Conservation (phyloP, 2,113 vertebrate species). For the Gasterosteus aculeatus region DNA sequence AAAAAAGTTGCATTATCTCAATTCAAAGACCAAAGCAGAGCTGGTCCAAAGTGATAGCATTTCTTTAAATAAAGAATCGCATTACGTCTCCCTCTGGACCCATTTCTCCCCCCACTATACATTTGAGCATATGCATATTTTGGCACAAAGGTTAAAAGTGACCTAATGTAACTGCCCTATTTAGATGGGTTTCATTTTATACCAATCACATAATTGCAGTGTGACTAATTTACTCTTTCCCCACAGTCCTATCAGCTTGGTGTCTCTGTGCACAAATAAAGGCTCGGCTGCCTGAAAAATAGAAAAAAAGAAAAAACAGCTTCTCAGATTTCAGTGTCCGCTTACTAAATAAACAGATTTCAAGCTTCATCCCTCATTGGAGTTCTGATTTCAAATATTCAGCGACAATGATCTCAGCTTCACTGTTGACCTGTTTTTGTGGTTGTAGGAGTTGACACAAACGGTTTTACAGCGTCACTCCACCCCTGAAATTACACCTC, state of each 20-base stretch:
- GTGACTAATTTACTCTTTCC: slow-evolving; percentile 7
- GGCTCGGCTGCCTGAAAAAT: slow-evolving; percentile 21
- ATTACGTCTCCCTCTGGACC: slow-evolving; percentile 22
- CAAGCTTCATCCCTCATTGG: slow-evolving; percentile 65
- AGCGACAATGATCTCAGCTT: slow-evolving; percentile 60
- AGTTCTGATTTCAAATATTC: slow-evolving; percentile 57
- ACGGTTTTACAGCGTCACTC: slow-evolving; percentile 59
- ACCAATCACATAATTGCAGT: slow-evolving; percentile 26
- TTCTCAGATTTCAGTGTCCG: slow-evolving; percentile 63
- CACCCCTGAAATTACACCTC: slow-evolving; percentile 61
- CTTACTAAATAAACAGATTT: slow-evolving; percentile 50
- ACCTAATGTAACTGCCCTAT: slow-evolving; percentile 16
- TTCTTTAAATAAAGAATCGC: slow-evolving; percentile 14
- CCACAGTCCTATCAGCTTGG: not conserved
- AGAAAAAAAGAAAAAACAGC: slow-evolving; percentile 19
- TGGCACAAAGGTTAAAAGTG: slow-evolving; percentile 66
- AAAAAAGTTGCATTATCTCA: slow-evolving; percentile 53
- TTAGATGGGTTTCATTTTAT: slow-evolving; percentile 4
- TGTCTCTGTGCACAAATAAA: slow-evolving; percentile 25
- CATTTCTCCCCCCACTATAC: slow-evolving; percentile 10
- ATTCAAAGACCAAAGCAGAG: slow-evolving; percentile 43
- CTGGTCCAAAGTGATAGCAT: slow-evolving; percentile 26
- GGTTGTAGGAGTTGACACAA: slow-evolving; percentile 40
- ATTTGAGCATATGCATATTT: slow-evolving; percentile 49
- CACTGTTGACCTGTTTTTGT: slow-evolving; percentile 40